Evolutionary conservation across 2,113 vertebrate species (phyloP), one percentile per base, ranked within the genome.

Genomic region (Casuarius casuarius): DNA sequence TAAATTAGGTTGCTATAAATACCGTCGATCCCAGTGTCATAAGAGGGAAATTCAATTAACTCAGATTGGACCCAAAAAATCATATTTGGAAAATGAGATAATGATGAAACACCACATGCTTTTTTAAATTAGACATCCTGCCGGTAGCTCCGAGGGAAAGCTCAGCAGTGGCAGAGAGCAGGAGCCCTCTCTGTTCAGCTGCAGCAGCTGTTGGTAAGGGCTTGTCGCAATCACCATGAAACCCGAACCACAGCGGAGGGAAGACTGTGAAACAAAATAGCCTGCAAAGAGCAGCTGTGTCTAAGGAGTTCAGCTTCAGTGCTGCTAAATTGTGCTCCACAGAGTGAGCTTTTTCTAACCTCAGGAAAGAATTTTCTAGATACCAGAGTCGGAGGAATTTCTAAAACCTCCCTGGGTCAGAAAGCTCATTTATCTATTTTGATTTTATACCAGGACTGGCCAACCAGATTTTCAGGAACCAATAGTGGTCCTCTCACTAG

Each of bases 211-310:
- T 93, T 96, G 83, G 26, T 59, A 88, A 92, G 46, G 48, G 67
- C 74, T 95, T 93, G 51, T 76, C 94, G 80, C 96, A 94, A 91
- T 91, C 48, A 88, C 72, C 40, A 49, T 87, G 97, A 97, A 98
- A 97, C 46, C 71, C 89, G 90, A 98, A 90, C 83, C 40, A 18
- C n/a, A 38, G 23, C 87, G 42, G 63, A 92, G 84, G 52, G 71
- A 79, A 88, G 90, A 75, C 38, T 56, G n/a, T 71, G 97, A 96
- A 97, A 97, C 42, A 94, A 95, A 97, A 97, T 97, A 96, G 81
- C 87, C 66, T 72, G 62, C 86, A 90, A 97, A 94, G 95, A 97
- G 93, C 96, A 97, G 97, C 96, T 97, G 96, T 79, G 90, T 59
- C 83, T 74, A 61, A 95, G 67, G 72, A 95, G 84, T 70, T 94